Evolutionary conservation across 2,888 invertebrate genomes (phyloP).

Genomic region (Tachystola acroxantha): DNA sequence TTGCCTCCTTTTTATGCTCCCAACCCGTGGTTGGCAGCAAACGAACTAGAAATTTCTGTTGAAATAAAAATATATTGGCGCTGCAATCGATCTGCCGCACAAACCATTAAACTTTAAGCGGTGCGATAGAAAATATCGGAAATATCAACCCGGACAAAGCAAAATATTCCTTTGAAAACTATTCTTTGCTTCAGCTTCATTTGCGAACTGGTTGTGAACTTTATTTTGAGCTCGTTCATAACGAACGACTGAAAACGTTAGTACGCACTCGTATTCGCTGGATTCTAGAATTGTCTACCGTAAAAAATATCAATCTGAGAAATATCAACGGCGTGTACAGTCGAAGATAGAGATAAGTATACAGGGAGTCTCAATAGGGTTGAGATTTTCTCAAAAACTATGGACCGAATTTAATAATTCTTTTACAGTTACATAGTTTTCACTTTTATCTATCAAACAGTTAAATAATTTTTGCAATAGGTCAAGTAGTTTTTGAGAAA

Average conservation of each 20-base stretch:
- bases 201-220: slow-evolving; percentile 36
- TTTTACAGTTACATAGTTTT: no score
- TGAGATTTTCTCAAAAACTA: no score
- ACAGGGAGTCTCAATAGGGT: no score
- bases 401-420: no score
- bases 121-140: slow-evolving; percentile 52
- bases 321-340: no score
- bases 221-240: slow-evolving; percentile 21
- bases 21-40: slow-evolving; percentile 29
- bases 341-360: no score
- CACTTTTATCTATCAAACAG: no score
- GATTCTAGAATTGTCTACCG: no score
- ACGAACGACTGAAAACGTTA: not conserved
- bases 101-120: slow-evolving; percentile 62
- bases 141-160: slow-evolving; percentile 50
- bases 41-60: slow-evolving; percentile 52
- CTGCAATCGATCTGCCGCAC: slow-evolving; percentile 51
- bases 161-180: slow-evolving; percentile 57
- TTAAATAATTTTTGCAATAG: no score
- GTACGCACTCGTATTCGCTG: no score
- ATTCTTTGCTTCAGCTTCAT: slow-evolving; percentile 42
- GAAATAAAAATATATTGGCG: slow-evolving; percentile 63
- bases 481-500: no score
- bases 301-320: no score
- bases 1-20: slow-evolving; percentile 27